Conservation (phyloP, 2,888 invertebrate genomes). For the Neoscelio sp. region DNA sequence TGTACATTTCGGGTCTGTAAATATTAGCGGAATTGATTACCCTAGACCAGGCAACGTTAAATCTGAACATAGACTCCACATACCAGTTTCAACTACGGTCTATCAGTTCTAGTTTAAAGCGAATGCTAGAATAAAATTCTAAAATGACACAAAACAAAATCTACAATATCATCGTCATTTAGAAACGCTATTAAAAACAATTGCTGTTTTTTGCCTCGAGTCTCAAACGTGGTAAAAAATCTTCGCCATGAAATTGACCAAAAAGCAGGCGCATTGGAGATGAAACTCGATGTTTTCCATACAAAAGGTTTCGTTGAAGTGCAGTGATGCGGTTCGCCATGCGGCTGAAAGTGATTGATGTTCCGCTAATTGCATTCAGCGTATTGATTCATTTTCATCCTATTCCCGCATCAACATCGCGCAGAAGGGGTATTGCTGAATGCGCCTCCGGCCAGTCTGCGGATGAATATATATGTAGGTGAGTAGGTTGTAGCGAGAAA, state of each 20-base stretch:
- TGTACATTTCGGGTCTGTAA: too few relatives aligned
- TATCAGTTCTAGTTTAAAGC: slow-evolving; percentile 51
- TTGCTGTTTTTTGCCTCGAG: slow-evolving; percentile 31
- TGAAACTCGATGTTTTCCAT: slow-evolving; percentile 47
- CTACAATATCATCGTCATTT: background rate
- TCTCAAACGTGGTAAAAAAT: slow-evolving; percentile 45
- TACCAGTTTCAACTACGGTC: slow-evolving; percentile 51
- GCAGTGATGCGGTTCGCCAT: slow-evolving; percentile 62
- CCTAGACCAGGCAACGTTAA: slow-evolving; percentile 20
- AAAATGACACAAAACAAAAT: too few relatives aligned
- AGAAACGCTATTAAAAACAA: background rate
- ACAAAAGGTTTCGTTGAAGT: slow-evolving; percentile 56
- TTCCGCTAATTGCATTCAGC: slow-evolving; percentile 70
- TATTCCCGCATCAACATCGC: slow-evolving; percentile 54
- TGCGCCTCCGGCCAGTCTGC: slow-evolving; percentile 50
- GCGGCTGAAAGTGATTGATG: slow-evolving; percentile 68
- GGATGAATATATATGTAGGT: slow-evolving; percentile 51
- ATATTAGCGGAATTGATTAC: slow-evolving; percentile 45
- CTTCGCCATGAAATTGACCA: slow-evolving; percentile 44
- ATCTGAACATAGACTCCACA: slow-evolving; percentile 23
- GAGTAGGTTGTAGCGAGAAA: slow-evolving; percentile 42
- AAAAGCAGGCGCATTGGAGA: slow-evolving; percentile 46
- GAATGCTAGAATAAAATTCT: too few relatives aligned
- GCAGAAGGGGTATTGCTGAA: slow-evolving; percentile 29
- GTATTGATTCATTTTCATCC: slow-evolving; percentile 70